Evolutionary conservation across 2,888 invertebrate species (phyloP).

Genomic region (Eupithecia abbreviata): DNA sequence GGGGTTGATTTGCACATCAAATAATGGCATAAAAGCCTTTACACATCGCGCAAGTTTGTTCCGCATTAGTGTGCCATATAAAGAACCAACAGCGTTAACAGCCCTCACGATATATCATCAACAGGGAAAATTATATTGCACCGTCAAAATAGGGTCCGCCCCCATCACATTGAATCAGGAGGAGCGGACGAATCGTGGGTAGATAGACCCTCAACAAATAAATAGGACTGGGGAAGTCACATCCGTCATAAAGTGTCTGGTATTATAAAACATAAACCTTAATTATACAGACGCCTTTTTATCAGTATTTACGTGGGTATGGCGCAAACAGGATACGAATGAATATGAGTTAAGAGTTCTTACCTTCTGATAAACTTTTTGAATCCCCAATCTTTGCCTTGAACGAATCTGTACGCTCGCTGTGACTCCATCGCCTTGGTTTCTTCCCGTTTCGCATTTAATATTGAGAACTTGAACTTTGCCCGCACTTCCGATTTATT

Average conservation of each 20-base stretch:
- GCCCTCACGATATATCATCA: slow-evolving; percentile 50
- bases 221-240: slow-evolving; percentile 40
- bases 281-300: neutral
- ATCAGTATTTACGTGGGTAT: neutral
- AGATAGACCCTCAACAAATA: slow-evolving; percentile 33
- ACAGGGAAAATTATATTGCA: slow-evolving; percentile 54
- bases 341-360: slow-evolving; percentile 43
- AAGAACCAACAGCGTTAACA: slow-evolving; percentile 50
- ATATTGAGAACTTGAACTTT: slow-evolving; percentile 99
- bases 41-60: slow-evolving; percentile 42
- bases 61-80: slow-evolving; percentile 42
- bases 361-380: slow-evolving; percentile 98
- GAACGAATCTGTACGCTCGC: slow-evolving; percentile 99
- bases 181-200: slow-evolving; percentile 40
- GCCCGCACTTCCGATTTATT: slow-evolving; percentile 99
- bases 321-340: slow-evolving; percentile 23
- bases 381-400: slow-evolving; percentile 99
- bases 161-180: slow-evolving; percentile 45
- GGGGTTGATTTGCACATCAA: slow-evolving; percentile 49
- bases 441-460: slow-evolving; percentile 99
- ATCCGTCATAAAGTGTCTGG: slow-evolving; percentile 15
- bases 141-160: slow-evolving; percentile 50
- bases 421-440: slow-evolving; percentile 99
- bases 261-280: slow-evolving; percentile 12
- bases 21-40: slow-evolving; percentile 38